Evolutionary conservation across 2,888 invertebrate genomes (phyloP).

Genomic region (Microctonus aethiopoides): DNA sequence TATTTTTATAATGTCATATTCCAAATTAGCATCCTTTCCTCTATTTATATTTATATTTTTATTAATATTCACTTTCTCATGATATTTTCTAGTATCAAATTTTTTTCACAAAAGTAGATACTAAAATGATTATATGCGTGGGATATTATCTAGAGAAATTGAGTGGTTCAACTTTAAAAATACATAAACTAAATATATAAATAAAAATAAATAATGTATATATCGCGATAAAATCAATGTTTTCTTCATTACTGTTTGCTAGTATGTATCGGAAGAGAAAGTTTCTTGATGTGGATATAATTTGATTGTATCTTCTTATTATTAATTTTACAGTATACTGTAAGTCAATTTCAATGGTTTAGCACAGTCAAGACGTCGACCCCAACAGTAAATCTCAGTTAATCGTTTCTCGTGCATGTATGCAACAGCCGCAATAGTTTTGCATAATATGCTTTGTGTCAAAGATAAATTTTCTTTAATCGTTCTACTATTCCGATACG

Average conservation of each 20-base stretch:
- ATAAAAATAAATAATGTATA: not conserved
- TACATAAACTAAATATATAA: not conserved
- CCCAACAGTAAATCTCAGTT: not conserved
- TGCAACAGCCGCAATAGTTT: constrained; percentile 2
- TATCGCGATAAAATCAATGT: not conserved
- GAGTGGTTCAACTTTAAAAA: not conserved
- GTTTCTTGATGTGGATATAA: not conserved
- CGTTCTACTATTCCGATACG: constrained; percentile 34
- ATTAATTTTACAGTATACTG: not conserved
- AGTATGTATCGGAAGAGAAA: not conserved
- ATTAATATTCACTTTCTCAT: not conserved
- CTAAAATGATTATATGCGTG: not conserved
- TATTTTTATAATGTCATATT: too few species aligned
- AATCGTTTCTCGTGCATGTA: not conserved
- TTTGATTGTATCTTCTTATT: not conserved
- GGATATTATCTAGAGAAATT: not conserved
- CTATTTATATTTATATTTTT: too few species aligned
- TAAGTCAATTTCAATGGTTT: not conserved
- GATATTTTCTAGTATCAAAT: not conserved
- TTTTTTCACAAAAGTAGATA: too few species aligned
- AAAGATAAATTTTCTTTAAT: constrained; percentile 33
- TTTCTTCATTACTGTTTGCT: not conserved
- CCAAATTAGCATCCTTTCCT: too few species aligned
- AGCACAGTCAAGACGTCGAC: not conserved
- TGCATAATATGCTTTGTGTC: constrained; percentile 4